These are phyloP conservation scores for Bombus vancouverensis DNA, from an alignment of 1,140 invertebrate species.

Conservation along the genomic window DNA sequence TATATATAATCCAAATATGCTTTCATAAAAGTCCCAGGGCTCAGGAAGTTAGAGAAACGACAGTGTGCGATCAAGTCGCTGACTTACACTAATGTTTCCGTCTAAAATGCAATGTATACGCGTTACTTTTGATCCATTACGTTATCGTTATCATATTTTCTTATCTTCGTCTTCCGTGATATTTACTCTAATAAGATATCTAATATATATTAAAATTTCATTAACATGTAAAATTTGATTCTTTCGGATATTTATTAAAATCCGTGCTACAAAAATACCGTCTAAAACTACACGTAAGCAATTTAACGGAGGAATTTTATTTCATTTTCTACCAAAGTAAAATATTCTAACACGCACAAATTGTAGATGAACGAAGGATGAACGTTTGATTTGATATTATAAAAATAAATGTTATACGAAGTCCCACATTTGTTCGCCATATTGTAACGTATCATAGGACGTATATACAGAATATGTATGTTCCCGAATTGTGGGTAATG, in stretches of 20 bases:
- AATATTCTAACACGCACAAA: background rate
- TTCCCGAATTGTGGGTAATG: background rate
- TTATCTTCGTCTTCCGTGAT: constrained; percentile 3
- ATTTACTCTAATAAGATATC: background rate
- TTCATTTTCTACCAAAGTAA: background rate
- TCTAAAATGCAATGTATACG: constrained; percentile 46
- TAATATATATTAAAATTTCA: background rate
- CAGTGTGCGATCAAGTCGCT: constrained; percentile 20
- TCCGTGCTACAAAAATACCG: background rate
- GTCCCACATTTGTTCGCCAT: constrained; percentile 17
- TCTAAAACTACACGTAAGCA: background rate
- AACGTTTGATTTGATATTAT: background rate
- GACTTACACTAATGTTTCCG: background rate
- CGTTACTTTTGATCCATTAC: constrained; percentile 54
- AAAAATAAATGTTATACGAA: constrained; percentile 46
- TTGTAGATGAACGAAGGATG: background rate
- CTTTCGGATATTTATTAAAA: background rate
- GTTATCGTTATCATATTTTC: background rate
- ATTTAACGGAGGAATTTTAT: background rate
- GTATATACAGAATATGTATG: constrained; percentile 28
- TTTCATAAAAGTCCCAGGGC: constrained; percentile 26
- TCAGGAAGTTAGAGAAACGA: constrained; percentile 40
- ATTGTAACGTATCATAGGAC: constrained; percentile 11
- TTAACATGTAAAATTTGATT: background rate
- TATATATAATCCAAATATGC: constrained; percentile 1